Evolutionary conservation across 53 echinoderm and acorn worm genomes (phyloP), one percentile per base, ranked within the genome.

Genomic region (Antedon mediterranea): DNA sequence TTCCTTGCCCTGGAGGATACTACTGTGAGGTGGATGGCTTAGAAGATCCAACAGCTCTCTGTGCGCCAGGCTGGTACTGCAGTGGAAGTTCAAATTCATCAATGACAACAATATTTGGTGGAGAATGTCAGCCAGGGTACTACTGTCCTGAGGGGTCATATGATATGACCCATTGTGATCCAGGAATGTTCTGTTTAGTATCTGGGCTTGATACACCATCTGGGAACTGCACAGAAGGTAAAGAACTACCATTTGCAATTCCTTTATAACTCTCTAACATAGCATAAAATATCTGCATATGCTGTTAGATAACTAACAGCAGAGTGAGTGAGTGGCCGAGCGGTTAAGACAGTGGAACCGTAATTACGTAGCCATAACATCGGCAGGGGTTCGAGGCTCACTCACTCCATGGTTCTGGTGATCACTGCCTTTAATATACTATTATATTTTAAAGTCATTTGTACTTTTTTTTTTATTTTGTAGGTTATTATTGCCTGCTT

Each of bases 11-110:
- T 0, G 82, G 87, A 15, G 97, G 92, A 0, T 85, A 79, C 28
- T 95, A 89, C 78, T 95, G 97, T 86, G 92, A 95, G 30, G 77
- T 75, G 14, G 97, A 95, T 84, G 97, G 97, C 7, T 76, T 93
- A 26, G 82, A 41, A 0, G 79, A 75, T 31, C 98, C 98, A 0
- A 95, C 89, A 7, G 97, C 74, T 9, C 74, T 34, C 23, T 97
- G 98, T 82, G 79, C 80, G 15, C 88, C 90, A 80, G 92, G 97
- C 3, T 95, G 97, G 97, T 95, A 91, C 80, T 95, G 97, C 31
- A 82, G 87, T 33, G 88, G 84, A 13, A 92, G 87, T 75, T 85
- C 97, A 9, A 82, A 84, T 0, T 83, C 84, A 5, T 72, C 84
- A 31, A 87, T 77, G 79, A 86, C 85, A 4, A 74, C 79, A 3